Evolutionary conservation across 2,888 invertebrate species (phyloP).

Genomic region (Entomobrya proxima): DNA sequence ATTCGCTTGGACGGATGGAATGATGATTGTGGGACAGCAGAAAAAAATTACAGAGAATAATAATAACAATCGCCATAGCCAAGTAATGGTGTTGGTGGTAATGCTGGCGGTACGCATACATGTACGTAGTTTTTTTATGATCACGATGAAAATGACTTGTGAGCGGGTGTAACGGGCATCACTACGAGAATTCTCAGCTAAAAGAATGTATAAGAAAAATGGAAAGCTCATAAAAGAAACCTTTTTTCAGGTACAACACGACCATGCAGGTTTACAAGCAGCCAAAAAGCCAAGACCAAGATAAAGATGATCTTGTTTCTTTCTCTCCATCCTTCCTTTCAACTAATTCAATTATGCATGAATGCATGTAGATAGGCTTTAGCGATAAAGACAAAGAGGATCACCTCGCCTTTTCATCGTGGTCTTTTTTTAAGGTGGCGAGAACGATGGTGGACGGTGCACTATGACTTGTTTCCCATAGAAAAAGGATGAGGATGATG

Average conservation of each 20-base stretch:
- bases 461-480: slow-evolving; percentile 46
- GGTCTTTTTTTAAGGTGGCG: slow-evolving; percentile 25
- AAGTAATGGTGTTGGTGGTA: slow-evolving; percentile 43
- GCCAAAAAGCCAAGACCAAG: background rate
- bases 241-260: slow-evolving; percentile 7
- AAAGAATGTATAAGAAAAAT: slow-evolving; percentile 40
- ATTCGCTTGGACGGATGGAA: slow-evolving; percentile 43
- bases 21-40: slow-evolving; percentile 42
- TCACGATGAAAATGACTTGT: slow-evolving; percentile 32
- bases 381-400: slow-evolving; percentile 49
- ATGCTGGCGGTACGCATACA: background rate
- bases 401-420: slow-evolving; percentile 35
- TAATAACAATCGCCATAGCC: background rate
- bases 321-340: slow-evolving; percentile 11
- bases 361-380: slow-evolving; percentile 40
- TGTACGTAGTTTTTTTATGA: slow-evolving; percentile 44
- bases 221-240: slow-evolving; percentile 48
- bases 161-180: slow-evolving; percentile 39
- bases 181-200: slow-evolving; percentile 7
- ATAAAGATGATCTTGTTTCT: slow-evolving; percentile 11
- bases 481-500: slow-evolving; percentile 46
- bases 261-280: background rate
- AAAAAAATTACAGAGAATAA: slow-evolving; percentile 9
- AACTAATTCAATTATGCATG: slow-evolving; percentile 62
- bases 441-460: slow-evolving; percentile 17